Evolutionary conservation across 2,113 vertebrate species (phyloP).

Genomic region (Myrmecophaga tridactyla): DNA sequence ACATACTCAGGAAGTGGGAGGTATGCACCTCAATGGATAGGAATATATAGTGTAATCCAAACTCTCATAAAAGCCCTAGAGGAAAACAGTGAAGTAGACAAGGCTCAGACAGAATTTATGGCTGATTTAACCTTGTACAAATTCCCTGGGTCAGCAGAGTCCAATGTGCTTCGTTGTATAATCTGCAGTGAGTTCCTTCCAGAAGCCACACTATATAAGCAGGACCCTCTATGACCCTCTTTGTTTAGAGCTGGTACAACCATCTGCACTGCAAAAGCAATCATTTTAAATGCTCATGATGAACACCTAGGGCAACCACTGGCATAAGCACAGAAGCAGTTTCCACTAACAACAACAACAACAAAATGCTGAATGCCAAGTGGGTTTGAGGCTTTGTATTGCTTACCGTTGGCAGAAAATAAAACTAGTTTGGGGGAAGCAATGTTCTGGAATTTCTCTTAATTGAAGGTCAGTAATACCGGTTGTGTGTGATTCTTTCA

Average conservation of each 20-base stretch:
- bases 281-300: conserved; percentile 21
- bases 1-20: rapidly evolving
- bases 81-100: conserved; percentile 8
- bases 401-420: conserved; percentile 11
- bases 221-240: conserved; percentile 25
- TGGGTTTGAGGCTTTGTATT: not conserved
- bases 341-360: not conserved
- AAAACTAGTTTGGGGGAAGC: not conserved
- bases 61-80: not conserved
- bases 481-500: conserved; percentile 32
- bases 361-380: conserved; percentile 19
- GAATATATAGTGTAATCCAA: not conserved
- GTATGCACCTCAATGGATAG: not conserved
- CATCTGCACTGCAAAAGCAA: conserved; percentile 55
- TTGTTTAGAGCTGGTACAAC: conserved; percentile 35
- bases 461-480: not conserved
- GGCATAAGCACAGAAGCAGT: not conserved
- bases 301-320: conserved; percentile 48
- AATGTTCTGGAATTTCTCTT: conserved; percentile 49
- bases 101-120: conserved; percentile 49
- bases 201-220: conserved; percentile 44
- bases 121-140: conserved; percentile 69
- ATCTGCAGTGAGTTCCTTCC: conserved; percentile 12
- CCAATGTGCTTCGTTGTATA: not conserved
- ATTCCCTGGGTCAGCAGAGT: conserved; percentile 60